phyloP scores from a whole-genome alignment of 1,140 invertebrate species.

The Xylocopa sonorina region DNA sequence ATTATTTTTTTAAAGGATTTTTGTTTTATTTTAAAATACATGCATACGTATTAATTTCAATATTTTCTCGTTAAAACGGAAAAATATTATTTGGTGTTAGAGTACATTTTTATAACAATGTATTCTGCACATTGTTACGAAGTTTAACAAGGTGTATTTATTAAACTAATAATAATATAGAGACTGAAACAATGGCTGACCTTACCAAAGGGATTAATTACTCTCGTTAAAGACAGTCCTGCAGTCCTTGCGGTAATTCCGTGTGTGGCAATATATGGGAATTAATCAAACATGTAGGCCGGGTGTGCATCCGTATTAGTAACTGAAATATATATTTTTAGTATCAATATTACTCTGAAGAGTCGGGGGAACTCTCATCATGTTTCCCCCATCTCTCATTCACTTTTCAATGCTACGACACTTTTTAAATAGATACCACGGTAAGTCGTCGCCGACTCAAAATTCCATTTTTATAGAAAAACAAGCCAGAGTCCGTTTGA shows the following conservation, averaged over 20 bases:
- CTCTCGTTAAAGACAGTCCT: conserved; percentile 43
- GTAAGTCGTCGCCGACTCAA: conserved; percentile 43
- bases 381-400: too few relatives aligned
- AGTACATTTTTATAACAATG: conserved; percentile 4
- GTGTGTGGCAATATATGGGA: conserved; percentile 16
- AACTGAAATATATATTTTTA: conserved; percentile 36
- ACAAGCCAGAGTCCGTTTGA: not conserved
- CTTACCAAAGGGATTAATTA: not conserved
- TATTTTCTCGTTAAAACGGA: conserved; percentile 25
- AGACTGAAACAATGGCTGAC: conserved; percentile 7
- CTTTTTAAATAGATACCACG: conserved; percentile 32
- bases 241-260: conserved; percentile 32
- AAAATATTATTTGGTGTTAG: conserved; percentile 13
- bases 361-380: too few relatives aligned
- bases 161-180: conserved; percentile 7
- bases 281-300: conserved; percentile 30
- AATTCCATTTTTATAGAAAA: conserved; percentile 55
- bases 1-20: not conserved
- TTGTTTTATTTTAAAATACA: conserved; percentile 19
- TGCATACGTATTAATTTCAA: conserved; percentile 2
- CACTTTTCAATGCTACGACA: not conserved
- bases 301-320: conserved; percentile 43
- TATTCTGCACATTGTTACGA: conserved; percentile 10
- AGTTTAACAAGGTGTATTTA: not conserved
- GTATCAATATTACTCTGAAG: conserved; percentile 11